A percentile compares a stretch with the other conserved stretches of the same genome.
These are phyloP conservation scores for Mechanitis messenoides DNA, from an alignment of 2,888 invertebrate genomes.

Conservation along the genomic window DNA sequence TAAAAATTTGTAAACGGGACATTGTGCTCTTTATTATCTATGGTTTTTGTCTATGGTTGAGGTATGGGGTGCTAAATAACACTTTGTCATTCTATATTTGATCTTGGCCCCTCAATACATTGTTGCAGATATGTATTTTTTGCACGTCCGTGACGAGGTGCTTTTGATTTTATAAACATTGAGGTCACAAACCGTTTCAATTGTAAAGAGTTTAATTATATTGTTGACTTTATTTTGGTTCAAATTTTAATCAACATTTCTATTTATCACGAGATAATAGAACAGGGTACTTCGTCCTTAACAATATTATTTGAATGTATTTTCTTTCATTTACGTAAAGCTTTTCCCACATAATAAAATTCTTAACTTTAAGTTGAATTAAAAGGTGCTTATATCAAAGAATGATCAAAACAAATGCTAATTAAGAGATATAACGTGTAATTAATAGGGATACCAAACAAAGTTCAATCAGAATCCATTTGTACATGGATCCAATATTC, in stretches of 20 bases:
- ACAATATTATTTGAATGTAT: too few species aligned
- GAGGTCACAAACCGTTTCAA: constrained; percentile 49
- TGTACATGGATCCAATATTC: constrained; percentile 65
- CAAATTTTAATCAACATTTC: constrained; percentile 2
- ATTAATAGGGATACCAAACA: constrained; percentile 32
- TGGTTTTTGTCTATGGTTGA: constrained; percentile 47
- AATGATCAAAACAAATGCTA: not conserved
- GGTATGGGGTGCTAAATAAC: constrained; percentile 54
- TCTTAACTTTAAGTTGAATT: not conserved
- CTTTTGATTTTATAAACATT: constrained; percentile 26
- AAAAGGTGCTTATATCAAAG: not conserved
- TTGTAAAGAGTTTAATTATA: constrained; percentile 30
- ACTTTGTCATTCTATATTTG: constrained; percentile 59
- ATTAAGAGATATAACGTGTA: not conserved
- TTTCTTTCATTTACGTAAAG: too few species aligned
- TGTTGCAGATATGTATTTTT: constrained; percentile 21
- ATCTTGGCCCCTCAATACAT: constrained; percentile 52
- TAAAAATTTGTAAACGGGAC: constrained; percentile 69
- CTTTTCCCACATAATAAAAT: too few species aligned
- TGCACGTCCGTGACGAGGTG: constrained; percentile 19
- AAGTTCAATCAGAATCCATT: constrained; percentile 57
- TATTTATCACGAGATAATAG: not conserved
- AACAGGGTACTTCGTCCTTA: not conserved
- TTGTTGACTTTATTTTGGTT: constrained; percentile 5
- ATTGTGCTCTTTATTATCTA: constrained; percentile 44